A percentile compares a stretch with the other conserved stretches of the same genome.
These are phyloP conservation scores for Rhingia rostrata DNA, from an alignment of 2,888 invertebrate species.

Conservation along the genomic window DNA sequence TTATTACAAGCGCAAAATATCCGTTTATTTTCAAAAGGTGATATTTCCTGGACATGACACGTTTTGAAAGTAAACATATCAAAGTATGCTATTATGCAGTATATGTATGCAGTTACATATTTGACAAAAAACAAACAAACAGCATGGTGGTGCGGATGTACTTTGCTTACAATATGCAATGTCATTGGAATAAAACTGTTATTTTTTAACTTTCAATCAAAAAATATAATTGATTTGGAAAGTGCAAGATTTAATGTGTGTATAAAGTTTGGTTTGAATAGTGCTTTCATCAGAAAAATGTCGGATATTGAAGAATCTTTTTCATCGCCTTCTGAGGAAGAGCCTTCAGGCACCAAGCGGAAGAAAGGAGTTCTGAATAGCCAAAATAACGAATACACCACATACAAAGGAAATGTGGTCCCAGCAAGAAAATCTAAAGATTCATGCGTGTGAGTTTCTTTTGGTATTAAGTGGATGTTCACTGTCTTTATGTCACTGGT, in stretches of 20 bases:
- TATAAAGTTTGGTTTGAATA: too few species aligned
- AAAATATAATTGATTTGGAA: slow-evolving; percentile 3
- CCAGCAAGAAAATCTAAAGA: slow-evolving; percentile 13
- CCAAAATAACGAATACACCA: slow-evolving; percentile 17
- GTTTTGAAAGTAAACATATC: neutral
- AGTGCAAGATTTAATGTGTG: slow-evolving; percentile 17
- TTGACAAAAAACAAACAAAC: slow-evolving; percentile 1
- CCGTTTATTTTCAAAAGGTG: slow-evolving; percentile 14
- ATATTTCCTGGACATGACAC: slow-evolving; percentile 5
- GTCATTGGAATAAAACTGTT: slow-evolving; percentile 2
- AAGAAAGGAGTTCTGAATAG: slow-evolving; percentile 28
- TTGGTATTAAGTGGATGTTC: slow-evolving; percentile 6
- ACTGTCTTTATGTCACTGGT: slow-evolving; percentile 11
- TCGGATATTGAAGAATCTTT: slow-evolving; percentile 21
- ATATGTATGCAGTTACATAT: neutral
- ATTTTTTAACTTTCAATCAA: neutral
- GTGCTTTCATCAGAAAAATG: slow-evolving; percentile 13
- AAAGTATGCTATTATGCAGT: slow-evolving; percentile 11
- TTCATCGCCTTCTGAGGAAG: slow-evolving; percentile 27
- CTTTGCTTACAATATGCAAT: neutral
- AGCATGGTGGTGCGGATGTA: slow-evolving; percentile 6
- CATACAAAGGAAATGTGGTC: slow-evolving; percentile 22
- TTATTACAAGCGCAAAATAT: neutral
- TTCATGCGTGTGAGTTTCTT: slow-evolving; percentile 11
- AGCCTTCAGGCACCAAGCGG: slow-evolving; percentile 26